A percentile compares a stretch with the other conserved stretches of the same genome.
These are phyloP conservation scores for Meandrina meandrites DNA, from an alignment of 92 coral and sea anemone species.

Conservation along the genomic window DNA sequence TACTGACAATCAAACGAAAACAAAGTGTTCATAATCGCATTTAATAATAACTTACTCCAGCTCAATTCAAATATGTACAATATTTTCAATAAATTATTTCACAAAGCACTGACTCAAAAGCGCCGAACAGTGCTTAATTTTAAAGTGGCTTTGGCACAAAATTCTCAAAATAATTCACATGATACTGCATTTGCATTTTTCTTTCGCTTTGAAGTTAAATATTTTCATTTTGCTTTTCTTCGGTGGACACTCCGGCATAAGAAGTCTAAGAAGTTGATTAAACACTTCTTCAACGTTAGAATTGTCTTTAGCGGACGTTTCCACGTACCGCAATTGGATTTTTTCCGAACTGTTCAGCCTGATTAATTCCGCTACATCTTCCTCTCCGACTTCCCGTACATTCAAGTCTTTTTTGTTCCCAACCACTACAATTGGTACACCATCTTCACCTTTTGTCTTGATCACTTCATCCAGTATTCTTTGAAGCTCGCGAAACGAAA, in stretches of 20 bases:
- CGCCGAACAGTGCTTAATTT: not conserved
- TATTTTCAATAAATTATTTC: not conserved
- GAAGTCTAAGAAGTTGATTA: conserved; percentile 69
- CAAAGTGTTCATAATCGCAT: not conserved
- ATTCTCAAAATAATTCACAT: conserved; percentile 29
- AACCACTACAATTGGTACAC: conserved; percentile 71
- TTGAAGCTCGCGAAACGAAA: conserved; percentile 77
- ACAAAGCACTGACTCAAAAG: not conserved
- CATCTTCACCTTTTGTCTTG: conserved; percentile 31
- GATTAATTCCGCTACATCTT: conserved; percentile 69
- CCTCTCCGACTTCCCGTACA: conserved; percentile 63
- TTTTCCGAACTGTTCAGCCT: conserved; percentile 46
- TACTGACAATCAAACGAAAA: conserved; percentile 1
- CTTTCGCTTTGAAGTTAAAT: conserved; percentile 36
- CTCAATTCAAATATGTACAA: conserved; percentile 9
- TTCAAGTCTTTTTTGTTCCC: conserved; percentile 89
- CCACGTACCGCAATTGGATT: conserved; percentile 70
- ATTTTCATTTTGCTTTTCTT: conserved; percentile 18
- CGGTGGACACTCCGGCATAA: conserved; percentile 29
- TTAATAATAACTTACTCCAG: conserved; percentile 6
- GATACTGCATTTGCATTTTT: conserved; percentile 33
- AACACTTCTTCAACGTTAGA: conserved; percentile 73
- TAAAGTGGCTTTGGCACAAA: not conserved
- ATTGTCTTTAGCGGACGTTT: conserved; percentile 90
- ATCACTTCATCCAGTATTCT: conserved; percentile 77